Percentiles rank a stretch among this genome's conserved stretches.
phyloP scores from a whole-genome alignment of 53 echinoderm and acorn worm genomes.

The Echinarachnius parma region DNA sequence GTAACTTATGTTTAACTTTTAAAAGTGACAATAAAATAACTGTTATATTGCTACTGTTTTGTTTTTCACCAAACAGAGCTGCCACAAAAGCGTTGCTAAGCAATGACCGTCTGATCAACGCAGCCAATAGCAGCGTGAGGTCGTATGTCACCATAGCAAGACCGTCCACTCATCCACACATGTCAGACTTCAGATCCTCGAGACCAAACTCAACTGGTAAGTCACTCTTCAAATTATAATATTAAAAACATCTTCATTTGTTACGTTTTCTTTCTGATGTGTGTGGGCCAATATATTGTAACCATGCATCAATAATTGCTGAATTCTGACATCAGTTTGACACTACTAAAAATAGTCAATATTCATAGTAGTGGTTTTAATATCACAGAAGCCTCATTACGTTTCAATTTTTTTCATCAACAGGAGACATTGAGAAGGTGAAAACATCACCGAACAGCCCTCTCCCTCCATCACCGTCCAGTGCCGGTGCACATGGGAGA shows the following conservation, averaged over 20 bases:
- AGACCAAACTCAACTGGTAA: conserved; percentile 90
- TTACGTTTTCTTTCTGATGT: too few species aligned
- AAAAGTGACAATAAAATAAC: too few species aligned
- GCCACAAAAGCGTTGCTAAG: conserved; percentile 71
- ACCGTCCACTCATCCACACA: conserved; percentile 66
- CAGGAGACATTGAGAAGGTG: conserved; percentile 49
- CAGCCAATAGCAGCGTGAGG: conserved; percentile 85
- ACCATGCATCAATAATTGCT: too few species aligned
- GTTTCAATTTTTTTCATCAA: neutral
- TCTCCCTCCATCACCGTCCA: conserved; percentile 41
- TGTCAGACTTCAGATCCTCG: conserved; percentile 54
- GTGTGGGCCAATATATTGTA: too few species aligned
- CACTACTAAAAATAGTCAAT: too few species aligned
- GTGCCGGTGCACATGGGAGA: conserved; percentile 63
- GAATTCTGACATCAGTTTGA: too few species aligned
- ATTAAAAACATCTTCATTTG: too few species aligned
- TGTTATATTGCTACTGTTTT: neutral
- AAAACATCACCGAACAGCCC: conserved; percentile 46
- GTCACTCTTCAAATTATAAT: conserved; percentile 11
- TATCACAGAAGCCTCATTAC: too few species aligned
- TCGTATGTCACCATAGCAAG: conserved; percentile 92
- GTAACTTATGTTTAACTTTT: too few species aligned
- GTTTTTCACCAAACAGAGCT: conserved; percentile 51
- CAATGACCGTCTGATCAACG: conserved; percentile 80
- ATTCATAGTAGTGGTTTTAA: too few species aligned